A percentile compares a stretch with the other conserved stretches of the same genome.
Conservation (phyloP, 2,113 vertebrate species). For the Caloenas nicobarica region DNA sequence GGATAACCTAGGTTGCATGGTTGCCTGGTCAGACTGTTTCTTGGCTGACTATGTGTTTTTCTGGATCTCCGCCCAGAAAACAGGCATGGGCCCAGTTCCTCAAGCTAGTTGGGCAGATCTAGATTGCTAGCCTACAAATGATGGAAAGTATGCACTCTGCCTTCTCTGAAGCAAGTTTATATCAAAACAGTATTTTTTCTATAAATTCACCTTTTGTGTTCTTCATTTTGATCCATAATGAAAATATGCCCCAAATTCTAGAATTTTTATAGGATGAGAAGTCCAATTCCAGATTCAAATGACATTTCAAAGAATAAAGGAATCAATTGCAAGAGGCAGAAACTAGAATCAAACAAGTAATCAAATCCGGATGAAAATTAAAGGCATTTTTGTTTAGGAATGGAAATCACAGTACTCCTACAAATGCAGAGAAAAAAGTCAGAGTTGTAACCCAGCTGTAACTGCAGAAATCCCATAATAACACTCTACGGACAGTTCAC, state of each 20-base stretch:
- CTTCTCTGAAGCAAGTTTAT: neutral
- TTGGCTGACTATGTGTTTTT: neutral
- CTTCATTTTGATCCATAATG: neutral
- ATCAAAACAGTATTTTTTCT: neutral
- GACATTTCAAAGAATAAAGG: neutral
- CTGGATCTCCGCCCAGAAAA: neutral
- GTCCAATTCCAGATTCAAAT: neutral
- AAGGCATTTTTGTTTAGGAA: neutral
- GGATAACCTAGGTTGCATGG: neutral
- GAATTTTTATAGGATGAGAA: neutral
- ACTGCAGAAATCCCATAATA: neutral
- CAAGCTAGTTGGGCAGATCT: neutral
- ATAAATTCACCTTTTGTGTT: neutral
- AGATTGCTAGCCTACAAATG: neutral
- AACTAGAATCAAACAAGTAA: neutral
- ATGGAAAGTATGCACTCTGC: neutral
- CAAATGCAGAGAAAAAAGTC: neutral
- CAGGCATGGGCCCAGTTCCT: neutral
- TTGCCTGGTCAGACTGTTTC: neutral
- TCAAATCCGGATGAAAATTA: neutral
- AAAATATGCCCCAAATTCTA: neutral
- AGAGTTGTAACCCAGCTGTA: neutral
- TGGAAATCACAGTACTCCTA: neutral
- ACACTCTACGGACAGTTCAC: neutral
- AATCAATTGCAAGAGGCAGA: neutral